Evolutionary conservation across 2,888 invertebrate species (phyloP).

Genomic region (Tuberolachnus salignus): DNA sequence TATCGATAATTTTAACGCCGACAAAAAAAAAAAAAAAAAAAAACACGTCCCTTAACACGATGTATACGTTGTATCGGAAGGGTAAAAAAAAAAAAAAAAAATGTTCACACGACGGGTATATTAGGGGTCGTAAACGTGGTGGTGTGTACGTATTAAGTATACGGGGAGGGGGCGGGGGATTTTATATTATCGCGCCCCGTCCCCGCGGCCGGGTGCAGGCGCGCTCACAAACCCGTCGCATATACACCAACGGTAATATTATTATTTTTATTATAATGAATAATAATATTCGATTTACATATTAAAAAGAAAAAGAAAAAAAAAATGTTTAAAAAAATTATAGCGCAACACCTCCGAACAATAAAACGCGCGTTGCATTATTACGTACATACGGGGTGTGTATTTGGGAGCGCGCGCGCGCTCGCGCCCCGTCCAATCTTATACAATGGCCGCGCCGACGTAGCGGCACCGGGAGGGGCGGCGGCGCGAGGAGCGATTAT

Average conservation of each 20-base stretch:
- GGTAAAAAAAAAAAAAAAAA: too few species aligned
- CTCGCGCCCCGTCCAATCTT: too few species aligned
- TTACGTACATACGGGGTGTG: conserved; percentile 1
- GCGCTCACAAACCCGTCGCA: conserved; percentile 15
- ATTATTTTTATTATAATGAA: too few species aligned
- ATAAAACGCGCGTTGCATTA: neutral
- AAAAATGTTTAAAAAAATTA: conserved; percentile 1
- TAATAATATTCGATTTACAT: conserved; percentile 37
- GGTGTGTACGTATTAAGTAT: too few species aligned
- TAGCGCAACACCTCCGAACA: neutral
- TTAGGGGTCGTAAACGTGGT: too few species aligned
- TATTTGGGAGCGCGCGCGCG: neutral
- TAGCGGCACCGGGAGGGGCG: conserved; percentile 18
- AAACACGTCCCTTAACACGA: too few species aligned
- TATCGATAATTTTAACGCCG: too few species aligned
- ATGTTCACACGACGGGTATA: too few species aligned
- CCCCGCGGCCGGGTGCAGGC: neutral
- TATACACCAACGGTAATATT: too few species aligned
- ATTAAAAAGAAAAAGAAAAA: conserved; percentile 3
- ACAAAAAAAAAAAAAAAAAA: too few species aligned
- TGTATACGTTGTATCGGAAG: too few species aligned
- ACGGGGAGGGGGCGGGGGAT: neutral
- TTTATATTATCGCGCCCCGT: neutral
- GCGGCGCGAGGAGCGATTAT: conserved; percentile 13
- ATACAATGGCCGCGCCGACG: conserved; percentile 26